phyloP scores from a whole-genome alignment of 2,888 invertebrate genomes.

The Limnephilus marmoratus region DNA sequence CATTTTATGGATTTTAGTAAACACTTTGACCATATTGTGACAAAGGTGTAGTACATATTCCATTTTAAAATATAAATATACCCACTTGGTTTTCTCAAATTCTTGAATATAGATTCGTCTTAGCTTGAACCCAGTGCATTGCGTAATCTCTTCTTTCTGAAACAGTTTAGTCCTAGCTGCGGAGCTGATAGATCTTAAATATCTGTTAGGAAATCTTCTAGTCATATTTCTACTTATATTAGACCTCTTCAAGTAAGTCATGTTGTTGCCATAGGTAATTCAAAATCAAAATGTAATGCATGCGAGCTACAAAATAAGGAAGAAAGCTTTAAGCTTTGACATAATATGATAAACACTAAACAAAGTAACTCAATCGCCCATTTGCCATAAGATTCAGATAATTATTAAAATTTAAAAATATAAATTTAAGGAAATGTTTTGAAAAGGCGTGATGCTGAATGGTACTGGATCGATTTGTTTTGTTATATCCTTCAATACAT shows the following conservation, averaged over 20 bases:
- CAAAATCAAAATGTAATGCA: conserved; percentile 61
- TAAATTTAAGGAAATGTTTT: conserved; percentile 53
- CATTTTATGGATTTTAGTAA: not conserved
- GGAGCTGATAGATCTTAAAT: conserved; percentile 64
- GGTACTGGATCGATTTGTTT: conserved; percentile 25
- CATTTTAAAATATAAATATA: not conserved
- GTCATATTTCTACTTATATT: conserved; percentile 63
- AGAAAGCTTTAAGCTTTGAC: conserved; percentile 67
- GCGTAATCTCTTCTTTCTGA: conserved; percentile 29
- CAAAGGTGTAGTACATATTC: not conserved
- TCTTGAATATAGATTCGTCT: not conserved
- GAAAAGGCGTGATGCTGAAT: conserved; percentile 51
- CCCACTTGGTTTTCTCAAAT: not conserved
- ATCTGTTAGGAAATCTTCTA: conserved; percentile 64
- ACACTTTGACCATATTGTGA: not conserved
- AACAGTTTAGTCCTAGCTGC: conserved; percentile 62
- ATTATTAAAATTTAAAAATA: conserved; percentile 57
- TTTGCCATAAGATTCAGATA: conserved; percentile 63
- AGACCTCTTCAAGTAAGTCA: conserved; percentile 64
- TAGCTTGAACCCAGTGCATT: conserved; percentile 18
- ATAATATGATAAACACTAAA: conserved; percentile 65
- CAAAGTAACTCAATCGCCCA: conserved; percentile 64
- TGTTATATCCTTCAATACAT: conserved; percentile 23
- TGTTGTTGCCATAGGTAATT: conserved; percentile 65
- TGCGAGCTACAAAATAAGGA: conserved; percentile 65